Conservation (phyloP, 2,888 invertebrate genomes). For the Heliconius aoede region DNA sequence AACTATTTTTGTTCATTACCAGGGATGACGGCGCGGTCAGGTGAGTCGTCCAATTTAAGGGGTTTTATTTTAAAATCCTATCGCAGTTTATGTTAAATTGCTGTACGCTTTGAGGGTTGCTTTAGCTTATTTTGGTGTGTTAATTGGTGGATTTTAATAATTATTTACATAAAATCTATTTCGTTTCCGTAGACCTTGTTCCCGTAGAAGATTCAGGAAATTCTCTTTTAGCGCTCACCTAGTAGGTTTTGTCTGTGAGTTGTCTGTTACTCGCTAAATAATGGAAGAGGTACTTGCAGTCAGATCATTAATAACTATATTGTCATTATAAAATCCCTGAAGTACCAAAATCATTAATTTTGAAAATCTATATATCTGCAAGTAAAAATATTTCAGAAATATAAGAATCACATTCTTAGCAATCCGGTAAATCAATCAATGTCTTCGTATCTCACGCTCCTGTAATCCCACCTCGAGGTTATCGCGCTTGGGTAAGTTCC, state of each 20-base stretch:
- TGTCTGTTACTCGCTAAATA: too few relatives aligned
- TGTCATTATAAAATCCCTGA: neutral
- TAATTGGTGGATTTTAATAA: conserved; percentile 16
- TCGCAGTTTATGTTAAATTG: conserved; percentile 57
- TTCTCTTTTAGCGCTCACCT: too few relatives aligned
- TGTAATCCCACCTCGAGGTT: conserved; percentile 50
- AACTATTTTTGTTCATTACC: conserved; percentile 62
- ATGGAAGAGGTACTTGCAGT: too few relatives aligned
- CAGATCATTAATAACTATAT: neutral
- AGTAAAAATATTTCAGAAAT: conserved; percentile 25
- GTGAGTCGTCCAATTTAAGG: conserved; percentile 68
- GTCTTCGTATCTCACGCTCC: conserved; percentile 58
- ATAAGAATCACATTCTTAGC: conserved; percentile 49
- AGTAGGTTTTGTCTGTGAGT: too few relatives aligned
- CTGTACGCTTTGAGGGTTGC: conserved; percentile 43
- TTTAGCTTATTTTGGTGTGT: conserved; percentile 23
- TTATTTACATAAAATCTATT: neutral
- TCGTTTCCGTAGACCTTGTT: too few relatives aligned
- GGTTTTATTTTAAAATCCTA: conserved; percentile 57
- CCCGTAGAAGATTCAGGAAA: too few relatives aligned
- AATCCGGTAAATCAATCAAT: conserved; percentile 67
- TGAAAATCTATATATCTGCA: conserved; percentile 9
- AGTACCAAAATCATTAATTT: conserved; percentile 2
- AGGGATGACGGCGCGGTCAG: conserved; percentile 57
- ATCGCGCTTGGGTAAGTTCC: conserved; percentile 18